Percentiles rank a stretch among this genome's conserved stretches.
Evolutionary conservation across 2,888 invertebrate species (phyloP).

Genomic region (Parnassius apollo): DNA sequence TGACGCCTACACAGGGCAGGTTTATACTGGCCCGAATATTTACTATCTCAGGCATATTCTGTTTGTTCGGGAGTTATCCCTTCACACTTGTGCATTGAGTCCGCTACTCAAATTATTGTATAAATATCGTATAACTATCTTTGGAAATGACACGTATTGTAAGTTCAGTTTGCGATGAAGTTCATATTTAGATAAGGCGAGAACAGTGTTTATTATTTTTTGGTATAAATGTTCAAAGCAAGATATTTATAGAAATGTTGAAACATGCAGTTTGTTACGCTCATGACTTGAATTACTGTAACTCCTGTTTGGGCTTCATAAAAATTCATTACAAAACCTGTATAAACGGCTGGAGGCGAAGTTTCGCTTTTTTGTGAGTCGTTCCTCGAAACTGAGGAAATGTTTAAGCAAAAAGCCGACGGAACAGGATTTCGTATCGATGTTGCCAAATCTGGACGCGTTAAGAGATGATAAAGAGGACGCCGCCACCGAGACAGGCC

Average conservation of each 20-base stretch:
- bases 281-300: slow-evolving; percentile 61
- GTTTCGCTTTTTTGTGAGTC: slow-evolving; percentile 62
- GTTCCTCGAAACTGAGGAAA: slow-evolving; percentile 78
- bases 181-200: background rate
- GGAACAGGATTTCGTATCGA: slow-evolving; percentile 78
- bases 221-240: background rate
- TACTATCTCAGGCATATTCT: slow-evolving; percentile 64
- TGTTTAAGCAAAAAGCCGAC: slow-evolving; percentile 71
- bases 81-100: slow-evolving; percentile 65
- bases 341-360: slow-evolving; percentile 73
- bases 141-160: slow-evolving; percentile 53
- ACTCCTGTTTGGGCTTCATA: slow-evolving; percentile 61
- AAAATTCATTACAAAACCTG: slow-evolving; percentile 78
- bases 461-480: slow-evolving; percentile 77
- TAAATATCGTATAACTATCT: slow-evolving; percentile 56
- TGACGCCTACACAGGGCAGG: slow-evolving; percentile 64
- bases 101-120: slow-evolving; percentile 71
- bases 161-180: slow-evolving; percentile 28
- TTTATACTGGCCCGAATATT: slow-evolving; percentile 55
- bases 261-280: slow-evolving; percentile 41
- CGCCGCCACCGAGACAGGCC: slow-evolving; percentile 55
- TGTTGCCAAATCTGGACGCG: slow-evolving; percentile 77
- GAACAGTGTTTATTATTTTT: no score
- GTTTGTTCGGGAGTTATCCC: slow-evolving; percentile 75
- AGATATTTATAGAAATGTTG: slow-evolving; percentile 1